Conservation (phyloP, 2,113 vertebrate species). For the Illadopsis cleaveri region DNA sequence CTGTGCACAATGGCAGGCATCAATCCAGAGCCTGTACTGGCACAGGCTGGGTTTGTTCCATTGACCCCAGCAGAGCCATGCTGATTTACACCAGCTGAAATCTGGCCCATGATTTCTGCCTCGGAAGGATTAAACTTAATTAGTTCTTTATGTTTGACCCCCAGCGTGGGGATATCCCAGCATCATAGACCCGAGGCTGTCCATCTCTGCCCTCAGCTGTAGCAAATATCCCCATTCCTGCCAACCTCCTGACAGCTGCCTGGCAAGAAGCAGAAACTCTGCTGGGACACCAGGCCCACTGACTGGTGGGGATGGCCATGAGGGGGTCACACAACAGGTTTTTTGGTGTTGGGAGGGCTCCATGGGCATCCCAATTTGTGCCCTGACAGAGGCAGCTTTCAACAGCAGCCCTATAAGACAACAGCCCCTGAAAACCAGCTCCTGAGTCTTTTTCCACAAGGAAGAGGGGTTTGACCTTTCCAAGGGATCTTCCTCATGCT, state of each 20-base stretch:
- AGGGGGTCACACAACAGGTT: not conserved
- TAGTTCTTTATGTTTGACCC: not conserved
- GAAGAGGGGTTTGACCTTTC: not conserved
- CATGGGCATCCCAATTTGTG: accelerated
- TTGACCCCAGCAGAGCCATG: slow-evolving; percentile 8
- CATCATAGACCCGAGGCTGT: not conserved
- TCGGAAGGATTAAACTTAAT: not conserved
- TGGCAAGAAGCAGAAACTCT: not conserved
- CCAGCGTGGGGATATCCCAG: not conserved
- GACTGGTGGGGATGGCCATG: not conserved
- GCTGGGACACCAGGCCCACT: not conserved
- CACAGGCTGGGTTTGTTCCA: slow-evolving; percentile 7
- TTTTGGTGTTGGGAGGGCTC: accelerated
- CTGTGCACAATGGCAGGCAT: slow-evolving; percentile 33
- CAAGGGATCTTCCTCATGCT: not conserved
- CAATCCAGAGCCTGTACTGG: slow-evolving; percentile 26
- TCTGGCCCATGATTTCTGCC: not conserved
- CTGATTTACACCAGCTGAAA: slow-evolving; percentile 29
- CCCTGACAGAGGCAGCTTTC: not conserved
- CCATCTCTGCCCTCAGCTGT: not conserved
- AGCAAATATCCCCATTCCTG: not conserved
- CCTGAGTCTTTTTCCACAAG: not conserved
- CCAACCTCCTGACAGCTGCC: not conserved
- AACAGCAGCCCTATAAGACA: not conserved
- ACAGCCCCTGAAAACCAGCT: not conserved